A percentile compares a stretch with the other conserved stretches of the same genome.
These are phyloP conservation scores for Limnodromus scolopaceus DNA, from an alignment of 2,797 vertebrate genomes.

Conservation along the genomic window DNA sequence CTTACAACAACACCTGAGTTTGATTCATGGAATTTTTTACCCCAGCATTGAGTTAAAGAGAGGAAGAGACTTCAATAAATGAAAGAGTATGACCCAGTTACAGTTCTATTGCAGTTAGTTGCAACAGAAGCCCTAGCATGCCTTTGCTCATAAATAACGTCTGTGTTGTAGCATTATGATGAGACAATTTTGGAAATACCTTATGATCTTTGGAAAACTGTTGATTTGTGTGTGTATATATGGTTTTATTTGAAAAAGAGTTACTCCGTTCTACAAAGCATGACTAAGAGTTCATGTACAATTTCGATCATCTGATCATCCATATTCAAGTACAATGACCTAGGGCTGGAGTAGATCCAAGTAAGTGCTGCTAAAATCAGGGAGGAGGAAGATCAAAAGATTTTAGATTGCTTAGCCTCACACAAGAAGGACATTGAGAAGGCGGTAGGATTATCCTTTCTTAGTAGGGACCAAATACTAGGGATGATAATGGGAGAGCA, in stretches of 20 bases:
- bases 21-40: neutral
- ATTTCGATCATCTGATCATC: neutral
- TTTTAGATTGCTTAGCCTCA: slow-evolving; percentile 40
- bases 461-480: slow-evolving; percentile 35
- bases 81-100: neutral
- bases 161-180: neutral
- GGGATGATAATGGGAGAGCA: slow-evolving; percentile 28
- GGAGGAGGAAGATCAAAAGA: slow-evolving; percentile 41
- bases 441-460: slow-evolving; percentile 46
- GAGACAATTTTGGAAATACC: neutral
- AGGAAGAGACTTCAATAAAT: neutral
- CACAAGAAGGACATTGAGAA: slow-evolving; percentile 32
- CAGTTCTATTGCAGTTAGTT: neutral
- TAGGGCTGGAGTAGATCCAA: neutral
- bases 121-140: neutral
- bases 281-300: neutral
- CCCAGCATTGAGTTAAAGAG: neutral
- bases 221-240: neutral
- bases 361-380: slow-evolving; percentile 13
- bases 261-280: neutral
- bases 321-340: neutral
- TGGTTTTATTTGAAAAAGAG: neutral
- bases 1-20: neutral
- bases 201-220: neutral
- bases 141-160: neutral